A percentile compares a stretch with the other conserved stretches of the same genome.
Conservation (phyloP, 2,888 invertebrate species). For the Tuta absoluta region DNA sequence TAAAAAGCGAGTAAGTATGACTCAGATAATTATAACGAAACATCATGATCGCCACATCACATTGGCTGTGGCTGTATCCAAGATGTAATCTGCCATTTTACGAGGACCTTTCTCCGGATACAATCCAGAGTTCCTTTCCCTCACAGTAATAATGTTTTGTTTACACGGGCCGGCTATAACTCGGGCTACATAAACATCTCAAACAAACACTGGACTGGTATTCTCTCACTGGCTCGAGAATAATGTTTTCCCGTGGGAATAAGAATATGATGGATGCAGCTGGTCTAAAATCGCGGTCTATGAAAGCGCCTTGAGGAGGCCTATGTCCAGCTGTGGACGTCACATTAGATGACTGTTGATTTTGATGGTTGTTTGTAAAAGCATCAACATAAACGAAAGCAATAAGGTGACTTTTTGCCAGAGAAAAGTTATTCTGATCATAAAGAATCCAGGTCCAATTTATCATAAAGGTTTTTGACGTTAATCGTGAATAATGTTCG, state of each 20-base stretch:
- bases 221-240: slow-evolving; percentile 35
- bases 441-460: slow-evolving; percentile 62
- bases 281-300: too few species aligned
- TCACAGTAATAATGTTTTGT: neutral
- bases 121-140: slow-evolving; percentile 13
- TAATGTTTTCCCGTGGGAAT: slow-evolving; percentile 58
- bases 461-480: slow-evolving; percentile 64
- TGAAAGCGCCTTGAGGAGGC: too few species aligned
- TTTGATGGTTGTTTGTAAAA: too few species aligned
- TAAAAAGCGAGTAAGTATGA: too few species aligned
- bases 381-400: too few species aligned
- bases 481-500: slow-evolving; percentile 67
- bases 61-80: neutral
- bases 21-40: neutral
- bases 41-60: neutral
- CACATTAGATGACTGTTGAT: too few species aligned
- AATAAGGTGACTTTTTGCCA: slow-evolving; percentile 46
- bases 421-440: slow-evolving; percentile 61
- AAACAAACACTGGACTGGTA: slow-evolving; percentile 62
- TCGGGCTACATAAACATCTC: slow-evolving; percentile 53
- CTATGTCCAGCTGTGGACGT: too few species aligned
- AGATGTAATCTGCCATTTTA: neutral
- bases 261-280: too few species aligned
- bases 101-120: slow-evolving; percentile 11
- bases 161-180: slow-evolving; percentile 50